Conservation (phyloP, 2,888 invertebrate species). For the Drosophila anceps region DNA sequence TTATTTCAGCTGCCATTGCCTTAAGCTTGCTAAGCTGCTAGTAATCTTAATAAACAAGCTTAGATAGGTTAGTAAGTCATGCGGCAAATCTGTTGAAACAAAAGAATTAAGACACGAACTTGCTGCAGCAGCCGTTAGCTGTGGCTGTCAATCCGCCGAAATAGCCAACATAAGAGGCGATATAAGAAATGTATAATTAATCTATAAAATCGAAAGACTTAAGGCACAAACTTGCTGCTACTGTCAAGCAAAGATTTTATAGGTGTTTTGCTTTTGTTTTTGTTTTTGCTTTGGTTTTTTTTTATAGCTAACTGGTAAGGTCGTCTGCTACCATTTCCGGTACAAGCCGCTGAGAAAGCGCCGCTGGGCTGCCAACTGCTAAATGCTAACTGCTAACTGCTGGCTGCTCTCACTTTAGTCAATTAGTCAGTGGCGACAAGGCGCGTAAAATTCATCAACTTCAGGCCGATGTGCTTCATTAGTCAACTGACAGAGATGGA, state of each 20-base stretch:
- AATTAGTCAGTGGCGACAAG: conserved; percentile 59
- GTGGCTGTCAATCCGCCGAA: not conserved
- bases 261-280: not conserved
- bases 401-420: conserved; percentile 62
- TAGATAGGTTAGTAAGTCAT: not conserved
- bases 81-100: not conserved
- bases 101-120: conserved; percentile 31
- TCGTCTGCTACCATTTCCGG: conserved; percentile 47
- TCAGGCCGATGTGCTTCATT: conserved; percentile 51
- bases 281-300: not conserved
- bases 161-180: not conserved
- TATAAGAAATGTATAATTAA: not conserved
- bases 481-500: conserved; percentile 21
- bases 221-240: conserved; percentile 32
- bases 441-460: conserved; percentile 61
- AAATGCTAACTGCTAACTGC: conserved; percentile 6
- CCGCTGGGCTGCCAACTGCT: conserved; percentile 20
- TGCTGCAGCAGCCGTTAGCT: not conserved
- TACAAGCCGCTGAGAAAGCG: conserved; percentile 48
- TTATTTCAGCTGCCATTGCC: not conserved
- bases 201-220: conserved; percentile 28
- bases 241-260: not conserved
- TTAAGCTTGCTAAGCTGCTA: not conserved
- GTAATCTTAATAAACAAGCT: not conserved
- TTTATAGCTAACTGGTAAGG: conserved; percentile 20